Percentiles rank a stretch among this genome's conserved stretches.
phyloP scores from a whole-genome alignment of 2,888 invertebrate genomes.

The Tetrapedia diversipes region DNA sequence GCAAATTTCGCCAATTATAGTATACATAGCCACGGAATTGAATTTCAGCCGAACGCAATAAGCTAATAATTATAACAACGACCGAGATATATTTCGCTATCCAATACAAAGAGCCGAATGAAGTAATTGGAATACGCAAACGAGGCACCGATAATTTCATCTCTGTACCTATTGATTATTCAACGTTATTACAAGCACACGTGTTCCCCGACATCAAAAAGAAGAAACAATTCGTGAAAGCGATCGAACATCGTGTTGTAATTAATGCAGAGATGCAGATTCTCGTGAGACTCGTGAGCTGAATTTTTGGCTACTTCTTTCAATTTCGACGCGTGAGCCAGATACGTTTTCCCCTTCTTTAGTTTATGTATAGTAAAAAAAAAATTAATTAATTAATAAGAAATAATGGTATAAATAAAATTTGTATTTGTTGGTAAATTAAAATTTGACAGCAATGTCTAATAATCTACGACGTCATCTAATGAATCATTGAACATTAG shows the following conservation, averaged over 20 bases:
- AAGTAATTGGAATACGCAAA: conserved; percentile 12
- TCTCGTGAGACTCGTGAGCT: no score
- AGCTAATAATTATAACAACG: conserved; percentile 9
- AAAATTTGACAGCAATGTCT: no score
- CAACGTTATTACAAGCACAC: not conserved
- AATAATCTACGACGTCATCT: no score
- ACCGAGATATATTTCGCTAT: not conserved
- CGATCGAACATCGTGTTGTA: conserved; percentile 17
- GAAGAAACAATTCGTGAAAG: not conserved
- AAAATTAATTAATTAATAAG: no score
- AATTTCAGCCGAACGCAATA: not conserved
- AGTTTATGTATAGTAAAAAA: no score
- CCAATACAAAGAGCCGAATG: not conserved
- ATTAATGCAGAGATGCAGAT: conserved; percentile 49
- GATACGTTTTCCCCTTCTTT: no score
- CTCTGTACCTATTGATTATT: not conserved
- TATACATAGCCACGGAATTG: not conserved
- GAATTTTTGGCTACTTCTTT: no score
- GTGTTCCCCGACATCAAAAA: not conserved
- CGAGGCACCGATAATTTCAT: conserved; percentile 4
- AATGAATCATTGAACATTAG: no score
- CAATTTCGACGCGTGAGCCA: no score
- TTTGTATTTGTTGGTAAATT: no score
- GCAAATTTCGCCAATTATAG: not conserved
- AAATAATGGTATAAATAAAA: no score